Conservation (phyloP, 2,113 vertebrate genomes). For the Phylloscopus trochiloides region DNA sequence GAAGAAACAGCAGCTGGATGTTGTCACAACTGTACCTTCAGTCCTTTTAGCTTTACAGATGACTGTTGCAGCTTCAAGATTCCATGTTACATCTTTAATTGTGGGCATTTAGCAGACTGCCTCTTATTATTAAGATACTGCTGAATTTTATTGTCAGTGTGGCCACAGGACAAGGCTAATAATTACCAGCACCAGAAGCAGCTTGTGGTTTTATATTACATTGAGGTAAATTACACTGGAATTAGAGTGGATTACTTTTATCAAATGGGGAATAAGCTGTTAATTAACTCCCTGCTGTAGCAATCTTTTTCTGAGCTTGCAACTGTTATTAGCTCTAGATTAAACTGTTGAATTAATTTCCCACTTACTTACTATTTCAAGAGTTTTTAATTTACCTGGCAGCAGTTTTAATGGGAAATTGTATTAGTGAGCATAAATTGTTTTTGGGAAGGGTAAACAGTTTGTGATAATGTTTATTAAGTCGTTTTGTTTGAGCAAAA, state of each 20-base stretch:
- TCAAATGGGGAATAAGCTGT: constrained; percentile 88
- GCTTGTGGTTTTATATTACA: constrained; percentile 88
- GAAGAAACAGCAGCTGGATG: background rate
- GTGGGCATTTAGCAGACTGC: constrained; percentile 67
- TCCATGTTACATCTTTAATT: constrained; percentile 69
- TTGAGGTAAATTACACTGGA: constrained; percentile 88
- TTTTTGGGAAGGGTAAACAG: constrained; percentile 81
- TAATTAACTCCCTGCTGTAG: constrained; percentile 90
- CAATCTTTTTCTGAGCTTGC: constrained; percentile 83
- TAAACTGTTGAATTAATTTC: constrained; percentile 89
- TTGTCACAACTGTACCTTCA: background rate
- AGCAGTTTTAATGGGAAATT: constrained; percentile 86
- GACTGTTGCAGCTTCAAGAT: constrained; percentile 26
- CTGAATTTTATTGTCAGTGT: constrained; percentile 75
- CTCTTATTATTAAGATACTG: constrained; percentile 70
- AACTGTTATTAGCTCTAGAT: constrained; percentile 86
- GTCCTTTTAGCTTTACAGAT: background rate
- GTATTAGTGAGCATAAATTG: constrained; percentile 83
- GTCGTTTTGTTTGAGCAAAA: constrained; percentile 81
- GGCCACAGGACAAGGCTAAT: constrained; percentile 80
- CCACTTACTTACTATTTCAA: constrained; percentile 87
- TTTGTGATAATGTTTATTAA: constrained; percentile 84
- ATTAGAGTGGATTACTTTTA: constrained; percentile 88
- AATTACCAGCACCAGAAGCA: constrained; percentile 81
- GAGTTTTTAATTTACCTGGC: constrained; percentile 87